Evolutionary conservation across 2,888 invertebrate species (phyloP), one percentile per base, ranked within the genome.

Genomic region (Congeria kusceri): DNA sequence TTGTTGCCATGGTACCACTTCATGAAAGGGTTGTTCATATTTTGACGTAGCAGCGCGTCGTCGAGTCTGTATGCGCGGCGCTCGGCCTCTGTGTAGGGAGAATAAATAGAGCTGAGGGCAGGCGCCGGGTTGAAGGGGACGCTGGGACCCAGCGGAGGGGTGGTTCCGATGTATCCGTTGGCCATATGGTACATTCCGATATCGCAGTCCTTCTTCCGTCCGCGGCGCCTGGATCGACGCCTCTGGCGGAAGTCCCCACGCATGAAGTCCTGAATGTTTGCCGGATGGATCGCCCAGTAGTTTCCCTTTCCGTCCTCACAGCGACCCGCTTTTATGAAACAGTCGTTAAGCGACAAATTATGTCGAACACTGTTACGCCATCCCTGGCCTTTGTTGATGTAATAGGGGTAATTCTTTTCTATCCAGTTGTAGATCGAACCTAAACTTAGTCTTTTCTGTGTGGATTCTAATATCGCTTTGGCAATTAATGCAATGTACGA

Each of bases 391-490:
- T 89, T 86, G 81, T 91, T 92, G 57, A 88, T 85, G 77, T 91
- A 92, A 80, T 90, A 93, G 0, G 92, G 91, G 76, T 90, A 93
- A 65, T 91, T 90, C 68, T 89, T 90, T 83, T 90, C 91, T 62
- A 93, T 92, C 92, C 91, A 93, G 44, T 88, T 85, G 84, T 93
- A 93, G 25, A 93, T 93, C 58, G 92, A 93, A 23, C 92, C 92
- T 32, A 93, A 85, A 67, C 92, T 89, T 47, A 93, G 86, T 64
- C 92, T 83, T 58, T 90, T 88, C 59, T 91, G 89, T 20, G 89
- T 77, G 7, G 90, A 89, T 76, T 90, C 91, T 69, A 93, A 82
- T 32, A 93, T 93, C 7, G 93, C 89, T 78, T 90, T 93, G 1
- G 92, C 92, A 66, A 93, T 93, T 15, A 93, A 86, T 11, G 92